Conservation (phyloP, 2,797 vertebrate genomes). For the Lepidocolaptes lacrymiger region DNA sequence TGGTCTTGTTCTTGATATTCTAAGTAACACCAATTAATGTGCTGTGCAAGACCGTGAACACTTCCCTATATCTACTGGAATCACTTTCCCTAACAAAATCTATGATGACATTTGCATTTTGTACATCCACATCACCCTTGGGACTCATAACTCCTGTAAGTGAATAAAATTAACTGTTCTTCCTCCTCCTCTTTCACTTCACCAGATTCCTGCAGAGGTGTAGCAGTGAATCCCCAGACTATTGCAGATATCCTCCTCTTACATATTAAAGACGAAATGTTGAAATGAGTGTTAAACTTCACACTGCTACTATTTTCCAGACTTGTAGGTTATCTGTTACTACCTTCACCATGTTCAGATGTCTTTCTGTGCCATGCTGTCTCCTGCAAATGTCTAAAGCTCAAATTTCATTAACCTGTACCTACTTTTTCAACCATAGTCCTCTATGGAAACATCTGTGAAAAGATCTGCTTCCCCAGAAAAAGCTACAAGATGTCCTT, state of each 20-base stretch:
- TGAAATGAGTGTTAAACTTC: neutral
- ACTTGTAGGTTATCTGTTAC: neutral
- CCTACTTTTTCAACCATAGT: neutral
- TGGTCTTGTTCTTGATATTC: neutral
- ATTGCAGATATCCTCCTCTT: neutral
- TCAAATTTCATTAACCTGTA: neutral
- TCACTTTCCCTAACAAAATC: neutral
- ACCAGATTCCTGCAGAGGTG: neutral
- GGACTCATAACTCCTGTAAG: neutral
- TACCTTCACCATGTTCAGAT: neutral
- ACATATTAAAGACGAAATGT: neutral
- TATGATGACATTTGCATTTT: neutral
- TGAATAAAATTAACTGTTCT: neutral
- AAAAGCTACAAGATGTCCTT: neutral
- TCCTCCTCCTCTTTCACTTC: neutral
- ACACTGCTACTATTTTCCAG: neutral
- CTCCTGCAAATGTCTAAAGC: neutral
- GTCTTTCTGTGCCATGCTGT: neutral
- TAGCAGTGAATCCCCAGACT: neutral
- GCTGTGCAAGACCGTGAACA: neutral
- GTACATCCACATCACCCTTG: neutral
- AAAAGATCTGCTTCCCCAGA: neutral
- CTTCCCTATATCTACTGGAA: neutral
- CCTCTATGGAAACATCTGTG: neutral
- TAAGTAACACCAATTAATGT: neutral